A percentile compares a stretch with the other conserved stretches of the same genome.
Conservation (phyloP, 92 coral and sea anemone genomes). For the Phenganax subtilis region DNA sequence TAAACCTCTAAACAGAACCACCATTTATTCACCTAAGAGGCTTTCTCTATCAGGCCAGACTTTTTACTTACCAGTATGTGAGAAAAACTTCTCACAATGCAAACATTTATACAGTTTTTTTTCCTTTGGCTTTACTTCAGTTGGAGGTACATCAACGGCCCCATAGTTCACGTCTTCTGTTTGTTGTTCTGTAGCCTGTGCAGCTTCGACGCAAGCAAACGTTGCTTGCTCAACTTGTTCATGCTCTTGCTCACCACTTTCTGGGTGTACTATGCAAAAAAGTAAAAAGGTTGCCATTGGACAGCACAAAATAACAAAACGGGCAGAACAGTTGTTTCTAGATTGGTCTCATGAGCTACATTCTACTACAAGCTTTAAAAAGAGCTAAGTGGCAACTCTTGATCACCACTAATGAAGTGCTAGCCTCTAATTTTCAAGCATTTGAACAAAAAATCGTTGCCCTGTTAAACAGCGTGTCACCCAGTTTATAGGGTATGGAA, state of each 20-base stretch:
- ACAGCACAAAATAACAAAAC: too few relatives aligned
- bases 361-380: too few relatives aligned
- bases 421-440: too few relatives aligned
- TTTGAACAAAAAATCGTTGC: too few relatives aligned
- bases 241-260: neutral
- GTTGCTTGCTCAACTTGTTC: constrained; percentile 1
- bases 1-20: too few relatives aligned
- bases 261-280: neutral
- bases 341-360: too few relatives aligned
- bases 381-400: too few relatives aligned
- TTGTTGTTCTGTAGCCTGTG: constrained; percentile 14
- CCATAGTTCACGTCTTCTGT: neutral
- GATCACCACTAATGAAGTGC: too few relatives aligned
- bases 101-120: constrained; percentile 5
- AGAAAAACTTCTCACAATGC: neutral
- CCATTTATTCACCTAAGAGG: neutral
- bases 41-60: neutral
- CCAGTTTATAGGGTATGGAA: too few relatives aligned
- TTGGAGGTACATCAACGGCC: neutral
- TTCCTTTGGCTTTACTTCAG: neutral
- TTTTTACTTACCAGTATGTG: constrained; percentile 2
- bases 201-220: constrained; percentile 16
- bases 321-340: too few relatives aligned
- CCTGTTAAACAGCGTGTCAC: too few relatives aligned
- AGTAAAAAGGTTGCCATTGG: too few relatives aligned